Evolutionary conservation across 2,888 invertebrate genomes (phyloP), one percentile per base, ranked within the genome.

Genomic region (Keiferia lycopersicella): DNA sequence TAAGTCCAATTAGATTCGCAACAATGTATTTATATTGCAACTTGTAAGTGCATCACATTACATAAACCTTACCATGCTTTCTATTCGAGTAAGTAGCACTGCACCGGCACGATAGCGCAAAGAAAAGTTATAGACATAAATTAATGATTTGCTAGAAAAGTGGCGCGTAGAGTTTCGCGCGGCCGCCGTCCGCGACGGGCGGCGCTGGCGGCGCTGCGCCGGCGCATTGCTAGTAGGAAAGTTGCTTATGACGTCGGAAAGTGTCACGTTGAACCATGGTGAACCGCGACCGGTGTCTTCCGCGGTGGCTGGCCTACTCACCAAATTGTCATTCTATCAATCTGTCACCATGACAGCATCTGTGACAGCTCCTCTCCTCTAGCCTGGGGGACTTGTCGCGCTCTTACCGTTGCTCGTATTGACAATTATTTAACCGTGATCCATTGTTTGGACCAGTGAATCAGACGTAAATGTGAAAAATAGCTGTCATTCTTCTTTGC

Each of bases 191-290:
- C 71, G 77, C 76, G 81, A 78, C 75, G 77, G 77, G 82, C 82
- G 78, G 78, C 81, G 79, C 80, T 83, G 76, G 78, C 75, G 72
- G 69, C 69, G 64, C 77, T 70, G 74, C 69, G 73, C 79, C 76
- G 81, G 84, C 87, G 87, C 89, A 91, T 91, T 88, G 87, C 91
- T 88, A 84, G 83, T 89, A 91, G 89, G 91, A 91, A 91, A 91
- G 91, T 91, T 90, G 88, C 87, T 87, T 86, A 87, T 90, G 90
- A 89, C 88, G 88, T 87, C 81, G 82, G 81, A 86, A 92, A 92
- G 92, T 92, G 89, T 92, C 89, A 91, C 92, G 82, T 86, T 91
- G 92, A 92, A 91, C 92, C 84, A 90, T 77, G 83, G 83, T 92
- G 92, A 92, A 91, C 92, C 85, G 83, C 81, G 81, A 80, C 79